Evolutionary conservation across 2,113 vertebrate genomes (phyloP), one percentile per base, ranked within the genome.

Genomic region (Larimichthys polyactis): DNA sequence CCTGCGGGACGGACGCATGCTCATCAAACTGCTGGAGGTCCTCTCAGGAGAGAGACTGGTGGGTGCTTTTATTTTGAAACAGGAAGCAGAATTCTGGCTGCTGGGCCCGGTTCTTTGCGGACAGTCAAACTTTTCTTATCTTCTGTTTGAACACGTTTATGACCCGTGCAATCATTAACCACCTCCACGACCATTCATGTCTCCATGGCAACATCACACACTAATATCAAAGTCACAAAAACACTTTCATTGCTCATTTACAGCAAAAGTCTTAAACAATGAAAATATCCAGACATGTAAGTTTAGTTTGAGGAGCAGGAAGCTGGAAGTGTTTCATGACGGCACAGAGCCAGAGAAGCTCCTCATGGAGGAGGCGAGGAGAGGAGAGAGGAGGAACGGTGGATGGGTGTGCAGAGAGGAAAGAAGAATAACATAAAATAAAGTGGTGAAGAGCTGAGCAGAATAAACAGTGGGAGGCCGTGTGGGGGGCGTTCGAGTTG

Each of bases 1-100:
- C 93, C 96, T 99, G 76, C 96, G 98, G 0, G 98, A 99, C 83
- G 98, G 98, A 57, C 96, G 98, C 75, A 98, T 98, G 97, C 96
- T 99, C 82, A 99, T 99, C 96, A 99, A 99, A 43, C 96, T 92
- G 40, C 85, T 92, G 67, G 91, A 92, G 76, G 91, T 92, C 19
- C 85, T 92, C 24, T 92, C 91, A 2, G 97, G 98, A 71, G 98
- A 99, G 85, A 85, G 36, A n/a, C 90, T 92, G 90, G 90, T 92
- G 80, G 32, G 17, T 58, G 32, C 60, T 64, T 64, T 64, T 64
- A 64, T 64, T 64, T 20, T 85, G 79, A 85, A 82, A 52, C 58
- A 20, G 29, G 29, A 60, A 5, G 11, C 12, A 5, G 57, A 27
- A 1, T 36, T 8, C 32, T 36, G 32, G 32, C 32, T 36, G 32